A percentile compares a stretch with the other conserved stretches of the same genome.
Conservation (phyloP, 1,140 invertebrate species). For the Cryptotermes secundus region DNA sequence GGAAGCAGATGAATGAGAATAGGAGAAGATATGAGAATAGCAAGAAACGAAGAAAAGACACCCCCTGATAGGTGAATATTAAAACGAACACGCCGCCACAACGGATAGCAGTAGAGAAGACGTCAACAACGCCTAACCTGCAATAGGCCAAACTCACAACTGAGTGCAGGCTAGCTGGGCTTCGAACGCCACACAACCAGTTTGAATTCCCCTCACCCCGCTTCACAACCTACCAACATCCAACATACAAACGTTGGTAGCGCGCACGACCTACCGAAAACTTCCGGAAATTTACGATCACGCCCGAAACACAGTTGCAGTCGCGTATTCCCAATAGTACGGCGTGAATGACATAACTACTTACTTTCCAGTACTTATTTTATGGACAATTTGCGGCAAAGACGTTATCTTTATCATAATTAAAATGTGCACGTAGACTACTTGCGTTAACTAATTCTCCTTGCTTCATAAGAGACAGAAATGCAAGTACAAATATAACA, state of each 20-base stretch:
- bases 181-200: background rate
- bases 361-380: no score
- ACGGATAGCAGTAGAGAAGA: slow-evolving; percentile 3
- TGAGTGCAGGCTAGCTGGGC: background rate
- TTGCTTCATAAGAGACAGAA: no score
- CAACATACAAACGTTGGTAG: no score
- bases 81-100: background rate
- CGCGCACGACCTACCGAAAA: background rate
- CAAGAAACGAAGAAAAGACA: background rate
- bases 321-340: no score
- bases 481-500: no score
- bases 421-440: no score
- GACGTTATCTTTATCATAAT: no score
- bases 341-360: no score
- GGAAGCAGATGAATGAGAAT: background rate
- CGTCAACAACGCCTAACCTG: background rate
- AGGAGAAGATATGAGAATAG: background rate
- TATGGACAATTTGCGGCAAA: no score
- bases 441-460: no score
- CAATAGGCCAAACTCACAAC: background rate
- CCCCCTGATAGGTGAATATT: background rate
- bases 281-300: background rate
- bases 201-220: background rate
- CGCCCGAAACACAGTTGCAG: background rate
- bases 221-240: no score